Conservation (phyloP, 64 coral and sea anemone species). For the Montipora capricornis region DNA sequence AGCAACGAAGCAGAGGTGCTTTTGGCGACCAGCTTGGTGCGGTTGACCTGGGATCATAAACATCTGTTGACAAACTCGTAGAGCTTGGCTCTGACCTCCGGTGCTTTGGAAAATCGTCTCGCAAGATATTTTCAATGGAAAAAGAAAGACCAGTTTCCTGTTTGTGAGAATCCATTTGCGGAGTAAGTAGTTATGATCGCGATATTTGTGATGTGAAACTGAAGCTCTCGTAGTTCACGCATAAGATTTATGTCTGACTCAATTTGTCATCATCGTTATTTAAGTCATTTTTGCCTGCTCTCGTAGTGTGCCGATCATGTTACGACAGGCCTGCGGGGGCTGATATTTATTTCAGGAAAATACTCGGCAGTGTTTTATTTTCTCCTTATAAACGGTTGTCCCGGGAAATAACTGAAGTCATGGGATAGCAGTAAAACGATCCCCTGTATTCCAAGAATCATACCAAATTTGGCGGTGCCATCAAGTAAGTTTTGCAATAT, state of each 20-base stretch:
- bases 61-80: not conserved
- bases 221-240: not conserved
- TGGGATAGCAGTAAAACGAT: not conserved
- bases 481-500: too few relatives aligned
- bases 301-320: too few relatives aligned
- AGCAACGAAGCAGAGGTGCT: not conserved
- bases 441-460: not conserved
- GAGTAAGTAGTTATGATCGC: not conserved
- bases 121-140: slow-evolving; percentile 43
- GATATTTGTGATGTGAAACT: not conserved
- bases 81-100: not conserved
- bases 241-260: not conserved
- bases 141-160: slow-evolving; percentile 20
- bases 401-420: not conserved
- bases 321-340: not conserved
- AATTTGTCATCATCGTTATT: slow-evolving; percentile 22
- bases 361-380: not conserved
- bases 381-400: not conserved
- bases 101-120: slow-evolving; percentile 18
- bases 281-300: not conserved
- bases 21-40: not conserved
- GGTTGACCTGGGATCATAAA: not conserved
- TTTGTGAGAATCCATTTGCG: not conserved
- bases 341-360: not conserved
- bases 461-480: not conserved